Evolutionary conservation across 1,140 invertebrate genomes (phyloP), one percentile per base, ranked within the genome.

Genomic region (Zaprionus nigranus): DNA sequence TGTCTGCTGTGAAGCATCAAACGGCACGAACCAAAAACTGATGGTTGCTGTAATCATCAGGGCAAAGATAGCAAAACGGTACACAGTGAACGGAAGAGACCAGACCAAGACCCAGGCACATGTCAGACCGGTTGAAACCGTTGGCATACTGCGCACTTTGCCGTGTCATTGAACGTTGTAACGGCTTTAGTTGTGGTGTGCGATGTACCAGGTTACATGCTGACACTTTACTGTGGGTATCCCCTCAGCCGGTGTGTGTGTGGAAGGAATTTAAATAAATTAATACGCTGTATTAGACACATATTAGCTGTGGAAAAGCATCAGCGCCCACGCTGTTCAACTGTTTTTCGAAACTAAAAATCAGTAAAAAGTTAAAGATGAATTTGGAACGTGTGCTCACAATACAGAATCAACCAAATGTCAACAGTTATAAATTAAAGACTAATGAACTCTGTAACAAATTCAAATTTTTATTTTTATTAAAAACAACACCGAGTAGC

Each of bases 101-200:
- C 61, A 67, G 17, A 60, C 36, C 51, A 20, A 24, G 36, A 17
- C 64, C 13, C 57, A 38, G 66, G 40, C 66, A 63, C 53, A 69
- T 74, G 65, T 69, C 63, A 53, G 51, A 64, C 30, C 34, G 30
- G 24, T 70, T 64, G 58, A 24, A 81, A 87, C 82, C 65, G 77
- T 83, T 75, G 56, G 63, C 64, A 75, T 56, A 63, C 60, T 70
- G 84, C 80, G 79, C 77, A 83, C 84, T 83, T 83, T 87, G 74
- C 83, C 84, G 78, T 87, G 81, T 84, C 81, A 88, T 87, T 87
- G 84, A 87, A 87, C 84, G 84, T 68, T 87, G 78, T 83, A 81
- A 88, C 81, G 78, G 81, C 80, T 82, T 87, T 66, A 69, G 71
- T 75, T 61, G 62, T 61, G 56, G 64, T 87, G 67, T 73, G 75